A percentile compares a stretch with the other conserved stretches of the same genome.
Evolutionary conservation across 2,797 vertebrate species (phyloP).

Genomic region (Dicrostonyx torquatus): DNA sequence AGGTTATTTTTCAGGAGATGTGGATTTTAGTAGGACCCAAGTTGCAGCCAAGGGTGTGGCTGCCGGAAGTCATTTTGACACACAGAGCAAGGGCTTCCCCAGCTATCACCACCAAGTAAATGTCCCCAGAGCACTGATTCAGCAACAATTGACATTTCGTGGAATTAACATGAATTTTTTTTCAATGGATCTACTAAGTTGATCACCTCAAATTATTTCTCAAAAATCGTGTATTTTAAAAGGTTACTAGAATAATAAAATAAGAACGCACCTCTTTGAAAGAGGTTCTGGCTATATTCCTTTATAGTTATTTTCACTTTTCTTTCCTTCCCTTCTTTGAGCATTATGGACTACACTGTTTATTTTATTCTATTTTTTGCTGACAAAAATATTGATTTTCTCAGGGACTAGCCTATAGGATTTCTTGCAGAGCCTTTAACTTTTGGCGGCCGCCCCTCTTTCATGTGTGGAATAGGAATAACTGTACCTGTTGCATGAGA

Average conservation of each 20-base stretch:
- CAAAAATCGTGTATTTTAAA: background rate
- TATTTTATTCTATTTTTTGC: background rate
- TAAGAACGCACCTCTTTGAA: background rate
- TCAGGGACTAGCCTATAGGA: background rate
- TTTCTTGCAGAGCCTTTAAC: background rate
- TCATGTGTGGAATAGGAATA: background rate
- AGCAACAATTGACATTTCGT: background rate
- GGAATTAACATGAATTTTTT: background rate
- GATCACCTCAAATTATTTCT: background rate
- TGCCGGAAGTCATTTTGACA: background rate
- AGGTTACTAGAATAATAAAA: background rate
- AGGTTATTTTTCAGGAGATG: background rate
- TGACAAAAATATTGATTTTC: background rate
- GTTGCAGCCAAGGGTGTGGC: background rate
- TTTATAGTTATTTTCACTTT: background rate
- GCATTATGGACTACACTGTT: background rate
- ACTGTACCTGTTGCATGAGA: background rate
- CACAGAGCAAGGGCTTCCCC: background rate
- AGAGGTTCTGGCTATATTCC: background rate
- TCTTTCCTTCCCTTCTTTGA: background rate
- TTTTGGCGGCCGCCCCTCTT: background rate
- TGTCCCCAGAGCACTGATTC: background rate
- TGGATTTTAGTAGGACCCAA: background rate
- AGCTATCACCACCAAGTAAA: background rate
- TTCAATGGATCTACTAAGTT: background rate